Percentiles rank a stretch among this genome's conserved stretches.
These are phyloP conservation scores for Phycodurus eques DNA, from an alignment of 2,113 vertebrate species.

Conservation along the genomic window DNA sequence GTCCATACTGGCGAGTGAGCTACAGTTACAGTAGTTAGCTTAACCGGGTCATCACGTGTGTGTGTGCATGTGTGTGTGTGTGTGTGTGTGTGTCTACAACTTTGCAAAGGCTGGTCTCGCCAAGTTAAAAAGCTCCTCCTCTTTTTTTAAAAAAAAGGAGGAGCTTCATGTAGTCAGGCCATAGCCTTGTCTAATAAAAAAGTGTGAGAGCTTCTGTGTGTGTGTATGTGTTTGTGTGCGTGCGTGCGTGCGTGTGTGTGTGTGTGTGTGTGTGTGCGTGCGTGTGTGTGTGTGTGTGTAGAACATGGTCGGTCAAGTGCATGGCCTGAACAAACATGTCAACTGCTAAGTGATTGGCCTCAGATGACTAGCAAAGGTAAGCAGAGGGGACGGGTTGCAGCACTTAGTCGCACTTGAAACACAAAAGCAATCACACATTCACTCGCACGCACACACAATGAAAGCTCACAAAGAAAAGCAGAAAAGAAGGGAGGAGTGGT, in stretches of 20 bases:
- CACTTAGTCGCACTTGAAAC: slow-evolving; percentile 47
- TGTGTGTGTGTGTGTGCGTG: slow-evolving; percentile 6
- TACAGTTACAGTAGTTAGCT: too few relatives aligned
- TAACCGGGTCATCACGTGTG: too few relatives aligned
- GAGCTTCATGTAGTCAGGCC: too few relatives aligned
- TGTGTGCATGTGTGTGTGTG: too few relatives aligned
- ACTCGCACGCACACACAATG: slow-evolving; percentile 6
- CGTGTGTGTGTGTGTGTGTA: neutral
- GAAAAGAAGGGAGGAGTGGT: slow-evolving; percentile 19
- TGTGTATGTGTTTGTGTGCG: slow-evolving; percentile 6
- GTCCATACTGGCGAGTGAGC: too few relatives aligned
- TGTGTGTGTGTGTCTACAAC: too few relatives aligned
- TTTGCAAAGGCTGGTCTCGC: too few relatives aligned
- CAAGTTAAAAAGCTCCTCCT: too few relatives aligned
- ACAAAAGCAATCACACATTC: slow-evolving; percentile 31
- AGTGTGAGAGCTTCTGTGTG: neutral
- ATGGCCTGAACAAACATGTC: slow-evolving; percentile 45
- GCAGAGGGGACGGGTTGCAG: slow-evolving; percentile 31
- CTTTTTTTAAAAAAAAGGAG: too few relatives aligned
- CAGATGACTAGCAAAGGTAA: slow-evolving; percentile 39
- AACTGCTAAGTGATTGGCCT: slow-evolving; percentile 48
- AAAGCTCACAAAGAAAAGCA: neutral
- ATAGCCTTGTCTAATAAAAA: neutral
- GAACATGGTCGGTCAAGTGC: slow-evolving; percentile 45
- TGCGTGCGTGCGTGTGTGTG: neutral